Evolutionary conservation across 1,140 invertebrate species (phyloP).

Genomic region (Microplitis demolitor): DNA sequence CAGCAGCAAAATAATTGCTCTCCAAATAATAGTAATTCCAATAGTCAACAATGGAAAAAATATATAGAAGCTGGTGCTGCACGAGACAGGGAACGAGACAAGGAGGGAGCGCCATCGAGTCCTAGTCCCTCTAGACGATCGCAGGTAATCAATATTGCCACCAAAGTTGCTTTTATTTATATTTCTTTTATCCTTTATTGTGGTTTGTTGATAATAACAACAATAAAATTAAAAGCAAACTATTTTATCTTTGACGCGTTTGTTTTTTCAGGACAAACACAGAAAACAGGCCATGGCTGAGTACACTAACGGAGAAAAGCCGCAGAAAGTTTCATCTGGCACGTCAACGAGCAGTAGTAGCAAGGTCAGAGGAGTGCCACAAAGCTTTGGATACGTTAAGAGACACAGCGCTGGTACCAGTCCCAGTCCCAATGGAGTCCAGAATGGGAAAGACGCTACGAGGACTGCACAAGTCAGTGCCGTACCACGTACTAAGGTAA

Average conservation of each 20-base stretch:
- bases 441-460: conserved; percentile 60
- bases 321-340: conserved; percentile 58
- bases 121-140: conserved; percentile 57
- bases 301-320: conserved; percentile 54
- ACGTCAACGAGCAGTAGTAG: conserved; percentile 57
- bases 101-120: conserved; percentile 53
- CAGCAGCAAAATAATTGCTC: conserved; percentile 36
- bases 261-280: conserved; percentile 50
- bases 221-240: not conserved
- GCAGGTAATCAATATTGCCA: conserved; percentile 41
- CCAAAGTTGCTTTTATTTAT: conserved; percentile 4
- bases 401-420: conserved; percentile 68
- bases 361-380: conserved; percentile 73
- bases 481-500: conserved; percentile 76
- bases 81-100: conserved; percentile 54
- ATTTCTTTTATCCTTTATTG: not conserved
- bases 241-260: not conserved
- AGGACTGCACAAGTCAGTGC: conserved; percentile 82
- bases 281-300: conserved; percentile 57
- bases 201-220: not conserved
- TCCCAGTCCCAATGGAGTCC: conserved; percentile 61
- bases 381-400: conserved; percentile 83
- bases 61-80: conserved; percentile 61
- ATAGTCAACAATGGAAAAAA: conserved; percentile 66
- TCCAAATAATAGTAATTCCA: conserved; percentile 55